A percentile compares a stretch with the other conserved stretches of the same genome.
Evolutionary conservation across 2,797 vertebrate genomes (phyloP).

Genomic region (Hapalemur alaotrensis): DNA sequence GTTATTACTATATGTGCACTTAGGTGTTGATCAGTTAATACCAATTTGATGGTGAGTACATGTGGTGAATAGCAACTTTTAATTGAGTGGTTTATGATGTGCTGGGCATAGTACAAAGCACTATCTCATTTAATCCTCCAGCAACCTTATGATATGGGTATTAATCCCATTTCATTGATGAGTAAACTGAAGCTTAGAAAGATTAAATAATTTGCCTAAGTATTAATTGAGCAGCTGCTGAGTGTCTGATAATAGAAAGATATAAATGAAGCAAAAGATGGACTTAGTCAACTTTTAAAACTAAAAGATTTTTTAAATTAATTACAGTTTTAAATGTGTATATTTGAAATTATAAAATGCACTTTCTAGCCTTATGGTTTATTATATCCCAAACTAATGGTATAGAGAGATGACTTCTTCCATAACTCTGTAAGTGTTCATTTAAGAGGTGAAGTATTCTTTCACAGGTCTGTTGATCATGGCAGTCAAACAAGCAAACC

Average conservation of each 20-base stretch:
- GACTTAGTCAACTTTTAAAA: not conserved
- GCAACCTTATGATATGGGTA: not conserved
- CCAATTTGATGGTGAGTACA: too few relatives aligned
- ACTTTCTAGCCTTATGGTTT: not conserved
- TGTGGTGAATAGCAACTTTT: not conserved
- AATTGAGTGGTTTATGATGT: not conserved
- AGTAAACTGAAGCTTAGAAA: not conserved
- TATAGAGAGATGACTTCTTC: not conserved
- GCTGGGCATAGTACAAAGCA: not conserved
- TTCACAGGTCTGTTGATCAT: not conserved
- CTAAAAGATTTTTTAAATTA: not conserved
- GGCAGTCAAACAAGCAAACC: not conserved
- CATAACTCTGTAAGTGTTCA: not conserved
- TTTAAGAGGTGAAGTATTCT: not conserved
- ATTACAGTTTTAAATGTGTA: not conserved
- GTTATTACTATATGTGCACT: too few relatives aligned
- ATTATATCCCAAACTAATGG: not conserved
- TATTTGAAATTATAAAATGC: slow-evolving; percentile 6
- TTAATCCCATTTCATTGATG: not conserved
- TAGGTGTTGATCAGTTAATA: too few relatives aligned
- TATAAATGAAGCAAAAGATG: not conserved
- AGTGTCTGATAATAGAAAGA: not conserved
- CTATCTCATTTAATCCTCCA: not conserved
- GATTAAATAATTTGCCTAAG: not conserved
- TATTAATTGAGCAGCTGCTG: not conserved